Percentiles rank a stretch among this genome's conserved stretches.
phyloP scores from a whole-genome alignment of 2,113 vertebrate species.

The Haemorhous mexicanus region DNA sequence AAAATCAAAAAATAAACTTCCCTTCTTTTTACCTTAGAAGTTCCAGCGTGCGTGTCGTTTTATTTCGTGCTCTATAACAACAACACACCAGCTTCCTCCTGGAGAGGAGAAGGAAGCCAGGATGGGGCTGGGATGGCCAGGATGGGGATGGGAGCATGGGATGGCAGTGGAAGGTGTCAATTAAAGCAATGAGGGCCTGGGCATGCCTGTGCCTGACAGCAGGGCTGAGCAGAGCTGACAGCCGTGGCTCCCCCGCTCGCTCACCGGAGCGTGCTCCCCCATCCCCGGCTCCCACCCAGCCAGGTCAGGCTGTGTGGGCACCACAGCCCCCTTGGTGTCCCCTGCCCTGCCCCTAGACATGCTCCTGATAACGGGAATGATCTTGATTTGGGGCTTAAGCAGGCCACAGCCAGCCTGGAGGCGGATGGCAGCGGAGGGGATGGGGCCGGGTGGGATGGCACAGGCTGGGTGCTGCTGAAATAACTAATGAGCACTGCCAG shows the following conservation, averaged over 20 bases:
- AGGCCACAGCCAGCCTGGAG: conserved; percentile 73
- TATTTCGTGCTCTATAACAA: not conserved
- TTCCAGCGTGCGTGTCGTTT: too few relatives aligned
- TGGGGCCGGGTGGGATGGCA: not conserved
- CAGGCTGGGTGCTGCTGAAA: not conserved
- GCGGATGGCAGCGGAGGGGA: conserved; percentile 69
- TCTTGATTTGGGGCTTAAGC: conserved; percentile 70
- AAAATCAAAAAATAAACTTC: not conserved
- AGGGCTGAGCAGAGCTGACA: conserved; percentile 90
- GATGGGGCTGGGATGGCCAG: not conserved
- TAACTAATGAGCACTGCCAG: not conserved
- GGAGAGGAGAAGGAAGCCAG: not conserved
- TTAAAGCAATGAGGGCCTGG: conserved; percentile 84
- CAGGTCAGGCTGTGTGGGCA: conserved; percentile 45
- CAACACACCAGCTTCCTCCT: not conserved
- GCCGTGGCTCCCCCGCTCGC: conserved; percentile 78
- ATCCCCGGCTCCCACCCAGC: conserved; percentile 56
- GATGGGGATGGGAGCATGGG: conserved; percentile 11
- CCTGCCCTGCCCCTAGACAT: conserved; percentile 75
- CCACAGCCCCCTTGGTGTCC: conserved; percentile 55
- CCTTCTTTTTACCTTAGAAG: not conserved
- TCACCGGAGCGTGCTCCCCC: conserved; percentile 70
- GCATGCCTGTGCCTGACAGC: conserved; percentile 79
- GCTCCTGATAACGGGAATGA: conserved; percentile 81
- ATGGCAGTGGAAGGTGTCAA: conserved; percentile 83